Percentiles rank a stretch among this genome's conserved stretches.
Conservation (phyloP, 2,797 vertebrate genomes). For the Eleutherodactylus coqui region DNA sequence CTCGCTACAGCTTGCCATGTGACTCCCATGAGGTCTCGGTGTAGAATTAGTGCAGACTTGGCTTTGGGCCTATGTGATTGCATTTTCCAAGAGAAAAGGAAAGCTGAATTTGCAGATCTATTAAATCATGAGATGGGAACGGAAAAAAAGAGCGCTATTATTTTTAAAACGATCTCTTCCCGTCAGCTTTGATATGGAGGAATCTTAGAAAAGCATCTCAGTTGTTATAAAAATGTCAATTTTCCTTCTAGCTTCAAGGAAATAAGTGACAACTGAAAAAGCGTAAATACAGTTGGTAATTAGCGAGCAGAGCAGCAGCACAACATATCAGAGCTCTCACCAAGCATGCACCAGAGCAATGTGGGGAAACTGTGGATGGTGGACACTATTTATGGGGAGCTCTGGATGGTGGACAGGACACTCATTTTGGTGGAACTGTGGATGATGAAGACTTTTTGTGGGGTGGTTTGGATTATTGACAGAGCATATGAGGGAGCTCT, state of each 20-base stretch:
- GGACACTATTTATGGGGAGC: no score
- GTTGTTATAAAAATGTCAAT: neutral
- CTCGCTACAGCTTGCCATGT: no score
- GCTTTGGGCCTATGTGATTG: conserved; percentile 13
- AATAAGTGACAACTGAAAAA: neutral
- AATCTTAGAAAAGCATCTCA: neutral
- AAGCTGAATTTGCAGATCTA: conserved; percentile 18
- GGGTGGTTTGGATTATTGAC: no score
- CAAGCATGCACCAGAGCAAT: neutral
- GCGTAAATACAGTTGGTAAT: no score
- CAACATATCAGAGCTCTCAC: no score
- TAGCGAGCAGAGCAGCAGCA: no score
- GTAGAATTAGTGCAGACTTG: no score
- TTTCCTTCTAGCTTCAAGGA: neutral
- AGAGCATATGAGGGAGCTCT: no score
- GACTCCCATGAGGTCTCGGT: neutral
- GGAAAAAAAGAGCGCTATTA: neutral
- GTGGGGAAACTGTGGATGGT: no score
- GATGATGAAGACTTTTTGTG: no score
- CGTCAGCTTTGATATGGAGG: neutral
- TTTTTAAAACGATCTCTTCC: conserved; percentile 39
- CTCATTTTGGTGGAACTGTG: no score
- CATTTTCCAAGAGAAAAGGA: conserved; percentile 27
- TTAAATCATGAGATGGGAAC: conserved; percentile 8
- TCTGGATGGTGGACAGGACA: no score